Conservation (phyloP, 2,113 vertebrate genomes). For the Craseonycteris thonglongyai region DNA sequence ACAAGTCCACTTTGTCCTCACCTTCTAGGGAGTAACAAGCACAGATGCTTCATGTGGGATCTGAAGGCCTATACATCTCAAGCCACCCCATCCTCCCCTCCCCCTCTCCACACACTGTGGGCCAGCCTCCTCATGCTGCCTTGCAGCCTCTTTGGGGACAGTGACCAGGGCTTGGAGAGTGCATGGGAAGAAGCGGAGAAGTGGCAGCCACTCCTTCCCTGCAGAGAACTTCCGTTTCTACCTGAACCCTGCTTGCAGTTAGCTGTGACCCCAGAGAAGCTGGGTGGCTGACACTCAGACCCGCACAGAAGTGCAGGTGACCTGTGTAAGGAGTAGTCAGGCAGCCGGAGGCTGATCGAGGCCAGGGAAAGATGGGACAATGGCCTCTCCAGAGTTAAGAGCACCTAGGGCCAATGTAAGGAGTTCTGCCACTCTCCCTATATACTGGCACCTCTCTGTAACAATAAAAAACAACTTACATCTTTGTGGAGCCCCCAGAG, state of each 20-base stretch:
- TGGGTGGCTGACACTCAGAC: neutral
- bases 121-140: neutral
- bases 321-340: neutral
- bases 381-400: neutral
- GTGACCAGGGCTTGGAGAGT: neutral
- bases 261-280: neutral
- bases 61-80: neutral
- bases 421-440: neutral
- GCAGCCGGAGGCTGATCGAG: neutral
- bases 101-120: neutral
- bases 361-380: neutral
- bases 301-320: neutral
- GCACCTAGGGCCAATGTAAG: neutral
- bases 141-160: neutral
- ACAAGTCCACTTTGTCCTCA: neutral
- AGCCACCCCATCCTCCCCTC: neutral
- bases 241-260: neutral
- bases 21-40: neutral
- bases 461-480: neutral
- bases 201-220: neutral
- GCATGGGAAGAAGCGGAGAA: neutral
- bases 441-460: neutral
- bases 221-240: neutral
- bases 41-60: neutral
- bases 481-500: neutral